phyloP scores from a whole-genome alignment of 2,888 invertebrate genomes.

The Stenotaenia linearis region DNA sequence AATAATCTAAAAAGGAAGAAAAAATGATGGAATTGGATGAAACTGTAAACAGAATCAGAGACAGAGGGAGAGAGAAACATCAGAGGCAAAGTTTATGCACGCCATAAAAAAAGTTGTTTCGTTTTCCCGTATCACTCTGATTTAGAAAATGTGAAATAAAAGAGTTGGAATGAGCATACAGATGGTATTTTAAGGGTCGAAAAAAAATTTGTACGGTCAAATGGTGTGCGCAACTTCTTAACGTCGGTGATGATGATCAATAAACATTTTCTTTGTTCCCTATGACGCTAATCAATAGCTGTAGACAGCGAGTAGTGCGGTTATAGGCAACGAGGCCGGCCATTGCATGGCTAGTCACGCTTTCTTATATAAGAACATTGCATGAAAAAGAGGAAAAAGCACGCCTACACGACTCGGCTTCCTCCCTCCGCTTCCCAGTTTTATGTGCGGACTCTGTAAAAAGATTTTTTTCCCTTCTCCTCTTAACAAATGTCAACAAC shows the following conservation, averaged over 20 bases:
- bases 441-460: neutral
- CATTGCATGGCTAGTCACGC: slow-evolving; percentile 19
- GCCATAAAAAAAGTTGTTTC: neutral
- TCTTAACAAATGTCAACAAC: slow-evolving; percentile 19
- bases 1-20: neutral
- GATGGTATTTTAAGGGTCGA: neutral
- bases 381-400: slow-evolving; percentile 3
- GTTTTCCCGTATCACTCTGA: neutral
- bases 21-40: neutral
- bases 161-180: neutral
- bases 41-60: neutral
- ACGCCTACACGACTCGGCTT: neutral
- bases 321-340: neutral
- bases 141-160: neutral
- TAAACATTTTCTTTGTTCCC: neutral
- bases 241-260: neutral
- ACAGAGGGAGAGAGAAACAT: neutral
- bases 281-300: neutral
- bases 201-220: neutral
- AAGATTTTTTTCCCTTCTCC: neutral
- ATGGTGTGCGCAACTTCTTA: neutral
- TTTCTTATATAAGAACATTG: slow-evolving; percentile 6
- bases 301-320: neutral
- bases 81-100: neutral
- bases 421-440: neutral